A percentile compares a stretch with the other conserved stretches of the same genome.
These are phyloP conservation scores for Sesamia nonagrioides DNA, from an alignment of 1,140 invertebrate genomes.

Conservation along the genomic window DNA sequence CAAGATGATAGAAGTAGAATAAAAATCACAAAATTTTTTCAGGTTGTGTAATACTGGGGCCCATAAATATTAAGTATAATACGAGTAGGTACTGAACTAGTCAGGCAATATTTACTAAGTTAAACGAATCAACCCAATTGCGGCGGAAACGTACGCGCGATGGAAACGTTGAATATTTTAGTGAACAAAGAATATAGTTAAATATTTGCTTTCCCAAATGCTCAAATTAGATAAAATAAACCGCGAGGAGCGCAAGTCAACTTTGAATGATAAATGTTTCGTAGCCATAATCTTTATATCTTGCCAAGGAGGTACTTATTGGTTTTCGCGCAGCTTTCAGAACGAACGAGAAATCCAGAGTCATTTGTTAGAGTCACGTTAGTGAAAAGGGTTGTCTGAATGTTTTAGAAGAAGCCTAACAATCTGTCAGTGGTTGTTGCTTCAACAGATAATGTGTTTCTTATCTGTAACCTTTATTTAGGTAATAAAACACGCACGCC, in stretches of 20 bases:
- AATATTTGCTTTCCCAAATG: slow-evolving; percentile 41
- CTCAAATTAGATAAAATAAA: slow-evolving; percentile 43
- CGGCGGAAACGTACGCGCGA: slow-evolving; percentile 37
- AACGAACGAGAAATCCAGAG: slow-evolving; percentile 18
- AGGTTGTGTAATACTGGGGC: slow-evolving; percentile 25
- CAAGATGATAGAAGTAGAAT: slow-evolving; percentile 22
- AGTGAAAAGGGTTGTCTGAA: slow-evolving; percentile 37
- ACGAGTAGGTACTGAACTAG: slow-evolving; percentile 16
- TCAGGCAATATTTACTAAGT: slow-evolving; percentile 42
- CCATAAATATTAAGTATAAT: slow-evolving; percentile 43
- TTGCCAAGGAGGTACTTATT: slow-evolving; percentile 27
- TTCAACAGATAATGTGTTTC: neutral
- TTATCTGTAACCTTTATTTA: neutral
- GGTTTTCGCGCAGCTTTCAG: slow-evolving; percentile 32
- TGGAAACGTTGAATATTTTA: slow-evolving; percentile 46
- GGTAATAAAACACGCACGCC: neutral
- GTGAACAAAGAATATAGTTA: slow-evolving; percentile 40
- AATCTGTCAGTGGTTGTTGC: slow-evolving; percentile 26
- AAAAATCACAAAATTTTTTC: neutral
- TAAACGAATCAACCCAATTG: slow-evolving; percentile 46
- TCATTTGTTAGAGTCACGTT: slow-evolving; percentile 37
- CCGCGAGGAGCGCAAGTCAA: slow-evolving; percentile 19
- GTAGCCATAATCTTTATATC: slow-evolving; percentile 9
- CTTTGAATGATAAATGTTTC: slow-evolving; percentile 41
- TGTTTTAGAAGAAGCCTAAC: slow-evolving; percentile 13